Percentiles rank a stretch among this genome's conserved stretches.
phyloP scores from a whole-genome alignment of 2,113 vertebrate genomes.

The Trogon melanurus region DNA sequence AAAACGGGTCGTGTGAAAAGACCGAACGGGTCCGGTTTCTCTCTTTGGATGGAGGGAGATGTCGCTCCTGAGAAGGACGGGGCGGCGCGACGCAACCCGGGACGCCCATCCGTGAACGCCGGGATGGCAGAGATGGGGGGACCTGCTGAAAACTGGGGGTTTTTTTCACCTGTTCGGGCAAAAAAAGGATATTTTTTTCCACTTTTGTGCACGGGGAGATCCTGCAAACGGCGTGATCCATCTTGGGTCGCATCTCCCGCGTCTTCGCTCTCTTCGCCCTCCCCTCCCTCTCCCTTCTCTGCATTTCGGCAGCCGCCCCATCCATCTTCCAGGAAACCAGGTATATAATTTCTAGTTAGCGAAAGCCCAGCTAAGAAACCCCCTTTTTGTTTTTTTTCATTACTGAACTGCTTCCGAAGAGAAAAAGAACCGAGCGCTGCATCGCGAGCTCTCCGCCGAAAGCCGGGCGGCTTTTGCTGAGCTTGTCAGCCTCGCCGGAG shows the following conservation, averaged over 20 bases:
- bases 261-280: neutral
- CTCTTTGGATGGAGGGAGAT: neutral
- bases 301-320: neutral
- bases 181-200: neutral
- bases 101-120: neutral
- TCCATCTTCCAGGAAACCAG: slow-evolving; percentile 69
- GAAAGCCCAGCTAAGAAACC: slow-evolving; percentile 25
- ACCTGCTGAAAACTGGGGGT: neutral
- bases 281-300: neutral
- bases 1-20: neutral
- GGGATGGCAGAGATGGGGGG: too few species aligned
- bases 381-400: slow-evolving; percentile 43
- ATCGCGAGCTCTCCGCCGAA: neutral
- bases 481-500: slow-evolving; percentile 9
- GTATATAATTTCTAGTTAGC: slow-evolving; percentile 73
- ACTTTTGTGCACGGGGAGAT: slow-evolving; percentile 24
- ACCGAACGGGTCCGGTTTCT: neutral
- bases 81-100: fast-evolving
- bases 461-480: slow-evolving; percentile 12
- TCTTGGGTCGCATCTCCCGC: slow-evolving; percentile 10
- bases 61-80: neutral
- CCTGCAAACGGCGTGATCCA: slow-evolving; percentile 53
- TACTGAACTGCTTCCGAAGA: slow-evolving; percentile 43
- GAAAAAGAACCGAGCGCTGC: neutral
- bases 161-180: neutral